A percentile compares a stretch with the other conserved stretches of the same genome.
phyloP scores from a whole-genome alignment of 2,888 invertebrate species.

The Oxyscelio sp. region DNA sequence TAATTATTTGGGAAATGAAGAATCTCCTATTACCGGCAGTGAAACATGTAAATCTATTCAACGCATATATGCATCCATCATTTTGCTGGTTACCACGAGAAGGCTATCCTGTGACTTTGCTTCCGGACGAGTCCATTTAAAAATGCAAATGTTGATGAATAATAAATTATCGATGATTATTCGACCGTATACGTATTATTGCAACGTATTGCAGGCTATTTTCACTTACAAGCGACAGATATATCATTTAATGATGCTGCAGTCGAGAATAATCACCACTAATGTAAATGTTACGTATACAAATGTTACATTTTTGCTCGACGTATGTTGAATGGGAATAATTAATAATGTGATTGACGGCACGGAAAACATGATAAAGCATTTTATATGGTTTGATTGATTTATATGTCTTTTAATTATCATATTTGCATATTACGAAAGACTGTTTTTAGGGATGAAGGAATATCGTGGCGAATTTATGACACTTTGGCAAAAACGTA shows the following conservation, averaged over 20 bases:
- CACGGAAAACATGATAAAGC: slow-evolving; percentile 44
- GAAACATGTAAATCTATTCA: slow-evolving; percentile 44
- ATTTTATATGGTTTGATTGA: slow-evolving; percentile 41
- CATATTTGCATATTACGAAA: slow-evolving; percentile 31
- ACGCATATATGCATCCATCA: slow-evolving; percentile 44
- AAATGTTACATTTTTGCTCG: slow-evolving; percentile 45
- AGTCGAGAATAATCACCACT: slow-evolving; percentile 39
- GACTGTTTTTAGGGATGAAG: slow-evolving; percentile 16
- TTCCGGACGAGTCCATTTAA: slow-evolving; percentile 33
- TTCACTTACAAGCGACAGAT: slow-evolving; percentile 37
- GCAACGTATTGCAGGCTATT: slow-evolving; percentile 27
- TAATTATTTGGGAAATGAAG: slow-evolving; percentile 42
- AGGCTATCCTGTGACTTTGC: slow-evolving; percentile 33
- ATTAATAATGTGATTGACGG: slow-evolving; percentile 57
- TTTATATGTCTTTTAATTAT: slow-evolving; percentile 48
- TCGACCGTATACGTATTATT: slow-evolving; percentile 17
- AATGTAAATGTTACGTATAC: slow-evolving; percentile 42
- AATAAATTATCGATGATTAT: slow-evolving; percentile 54
- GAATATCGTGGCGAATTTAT: slow-evolving; percentile 11
- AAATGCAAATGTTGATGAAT: slow-evolving; percentile 49
- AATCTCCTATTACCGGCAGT: slow-evolving; percentile 16
- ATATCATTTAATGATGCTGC: slow-evolving; percentile 46
- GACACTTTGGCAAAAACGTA: slow-evolving; percentile 1
- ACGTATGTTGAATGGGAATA: slow-evolving; percentile 24
- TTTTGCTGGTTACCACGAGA: slow-evolving; percentile 7